Evolutionary conservation across 2,113 vertebrate genomes (phyloP).

Genomic region (Malurus alboscapulatus): DNA sequence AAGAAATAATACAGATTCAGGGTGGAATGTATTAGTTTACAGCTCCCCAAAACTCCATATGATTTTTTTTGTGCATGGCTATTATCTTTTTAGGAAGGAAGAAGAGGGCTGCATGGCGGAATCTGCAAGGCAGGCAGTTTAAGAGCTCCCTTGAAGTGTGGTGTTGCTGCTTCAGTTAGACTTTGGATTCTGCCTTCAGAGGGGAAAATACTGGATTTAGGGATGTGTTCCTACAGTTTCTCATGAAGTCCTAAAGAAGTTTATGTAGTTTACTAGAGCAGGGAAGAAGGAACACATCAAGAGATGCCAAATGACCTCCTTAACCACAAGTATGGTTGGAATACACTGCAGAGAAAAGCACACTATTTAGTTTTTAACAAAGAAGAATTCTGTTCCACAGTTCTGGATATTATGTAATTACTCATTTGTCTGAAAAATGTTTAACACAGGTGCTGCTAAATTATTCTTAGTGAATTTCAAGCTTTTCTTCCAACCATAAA

Average conservation of each 20-base stretch:
- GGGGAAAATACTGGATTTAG: neutral
- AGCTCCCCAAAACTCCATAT: neutral
- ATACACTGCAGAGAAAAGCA: neutral
- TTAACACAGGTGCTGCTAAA: neutral
- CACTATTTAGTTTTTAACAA: neutral
- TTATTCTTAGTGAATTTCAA: neutral
- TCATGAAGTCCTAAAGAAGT: neutral
- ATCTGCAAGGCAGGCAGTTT: neutral
- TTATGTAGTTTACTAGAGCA: neutral
- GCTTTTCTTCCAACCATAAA: neutral
- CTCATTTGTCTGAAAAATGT: neutral
- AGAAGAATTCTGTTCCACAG: neutral
- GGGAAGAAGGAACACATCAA: neutral
- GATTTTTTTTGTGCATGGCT: neutral
- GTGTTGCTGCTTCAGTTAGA: neutral
- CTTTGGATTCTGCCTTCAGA: neutral
- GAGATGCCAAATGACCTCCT: neutral
- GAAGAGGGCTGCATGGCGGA: neutral
- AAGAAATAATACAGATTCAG: neutral
- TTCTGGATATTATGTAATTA: neutral
- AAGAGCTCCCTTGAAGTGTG: neutral
- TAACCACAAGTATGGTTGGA: neutral
- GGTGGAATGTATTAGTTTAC: neutral
- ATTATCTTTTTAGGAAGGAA: neutral
- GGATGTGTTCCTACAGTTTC: neutral